Evolutionary conservation across 2,797 vertebrate species (phyloP).

Genomic region (Sandelia bainsii): DNA sequence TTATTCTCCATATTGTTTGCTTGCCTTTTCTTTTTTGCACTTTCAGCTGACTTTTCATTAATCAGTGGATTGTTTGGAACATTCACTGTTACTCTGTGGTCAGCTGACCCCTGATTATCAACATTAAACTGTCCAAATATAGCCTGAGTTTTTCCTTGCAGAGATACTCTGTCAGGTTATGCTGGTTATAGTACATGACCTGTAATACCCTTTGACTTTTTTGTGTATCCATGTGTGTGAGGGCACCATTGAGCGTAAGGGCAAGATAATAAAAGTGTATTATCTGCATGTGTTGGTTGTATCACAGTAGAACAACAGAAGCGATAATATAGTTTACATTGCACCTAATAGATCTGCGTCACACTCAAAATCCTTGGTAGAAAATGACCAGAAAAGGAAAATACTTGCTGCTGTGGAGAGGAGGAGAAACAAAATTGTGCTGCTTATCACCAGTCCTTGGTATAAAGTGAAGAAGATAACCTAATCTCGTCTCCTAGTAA

Average conservation of each 20-base stretch:
- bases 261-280: constrained; percentile 21
- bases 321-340: constrained; percentile 34
- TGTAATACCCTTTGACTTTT: constrained; percentile 14
- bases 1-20: too few relatives aligned
- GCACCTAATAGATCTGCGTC: constrained; percentile 11
- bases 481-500: background rate
- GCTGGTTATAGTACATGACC: background rate
- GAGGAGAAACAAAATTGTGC: background rate
- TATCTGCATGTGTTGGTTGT: constrained; percentile 29
- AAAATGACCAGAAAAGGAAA: constrained; percentile 50
- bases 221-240: constrained; percentile 21
- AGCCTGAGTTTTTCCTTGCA: constrained; percentile 11
- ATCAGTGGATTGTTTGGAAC: background rate
- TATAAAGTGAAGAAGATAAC: constrained; percentile 11
- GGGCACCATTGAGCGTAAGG: constrained; percentile 10
- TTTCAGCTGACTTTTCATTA: too few relatives aligned
- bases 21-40: too few relatives aligned
- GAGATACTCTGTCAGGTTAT: background rate
- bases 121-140: constrained; percentile 1
- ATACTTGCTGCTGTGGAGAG: constrained; percentile 1
- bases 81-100: background rate
- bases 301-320: constrained; percentile 8
- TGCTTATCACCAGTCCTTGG: constrained; percentile 32
- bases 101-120: constrained; percentile 8
- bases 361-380: constrained; percentile 1